Evolutionary conservation across 2,113 vertebrate genomes (phyloP).

Genomic region (Smithornis capensis): DNA sequence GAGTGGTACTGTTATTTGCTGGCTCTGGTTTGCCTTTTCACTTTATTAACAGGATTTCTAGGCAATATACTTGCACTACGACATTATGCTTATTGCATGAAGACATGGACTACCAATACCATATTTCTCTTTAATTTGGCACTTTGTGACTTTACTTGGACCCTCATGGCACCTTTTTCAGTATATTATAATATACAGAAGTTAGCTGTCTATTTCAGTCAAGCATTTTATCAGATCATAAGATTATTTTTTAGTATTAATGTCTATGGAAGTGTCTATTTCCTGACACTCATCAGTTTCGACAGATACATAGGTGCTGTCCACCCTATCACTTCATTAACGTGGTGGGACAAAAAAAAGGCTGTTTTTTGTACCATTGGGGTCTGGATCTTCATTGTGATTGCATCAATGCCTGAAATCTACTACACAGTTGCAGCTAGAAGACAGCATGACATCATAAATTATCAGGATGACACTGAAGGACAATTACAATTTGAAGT

Average conservation of each 20-base stretch:
- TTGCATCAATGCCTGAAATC: conserved; percentile 67
- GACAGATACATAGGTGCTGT: conserved; percentile 77
- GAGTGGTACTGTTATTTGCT: conserved; percentile 78
- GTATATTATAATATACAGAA: conserved; percentile 70
- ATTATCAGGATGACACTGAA: conserved; percentile 56
- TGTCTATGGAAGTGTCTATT: conserved; percentile 79
- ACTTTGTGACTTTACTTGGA: conserved; percentile 80
- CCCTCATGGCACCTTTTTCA: conserved; percentile 74
- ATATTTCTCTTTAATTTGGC: conserved; percentile 80
- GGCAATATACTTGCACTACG: conserved; percentile 74
- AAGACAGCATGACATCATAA: neutral
- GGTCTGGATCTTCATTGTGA: conserved; percentile 64
- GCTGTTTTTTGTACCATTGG: conserved; percentile 66
- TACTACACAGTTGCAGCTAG: conserved; percentile 50
- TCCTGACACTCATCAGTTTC: conserved; percentile 80
- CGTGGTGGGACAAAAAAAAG: conserved; percentile 77
- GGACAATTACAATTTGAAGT: conserved; percentile 49
- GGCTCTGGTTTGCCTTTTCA: conserved; percentile 65
- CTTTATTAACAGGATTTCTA: conserved; percentile 74
- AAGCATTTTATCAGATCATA: conserved; percentile 72
- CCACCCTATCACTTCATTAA: conserved; percentile 76
- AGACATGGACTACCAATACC: conserved; percentile 67
- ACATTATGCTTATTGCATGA: conserved; percentile 68
- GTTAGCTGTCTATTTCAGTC: neutral
- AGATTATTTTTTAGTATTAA: conserved; percentile 77